A percentile compares a stretch with the other conserved stretches of the same genome.
phyloP scores from a whole-genome alignment of 2,888 invertebrate genomes.

The Catonia carolina region DNA sequence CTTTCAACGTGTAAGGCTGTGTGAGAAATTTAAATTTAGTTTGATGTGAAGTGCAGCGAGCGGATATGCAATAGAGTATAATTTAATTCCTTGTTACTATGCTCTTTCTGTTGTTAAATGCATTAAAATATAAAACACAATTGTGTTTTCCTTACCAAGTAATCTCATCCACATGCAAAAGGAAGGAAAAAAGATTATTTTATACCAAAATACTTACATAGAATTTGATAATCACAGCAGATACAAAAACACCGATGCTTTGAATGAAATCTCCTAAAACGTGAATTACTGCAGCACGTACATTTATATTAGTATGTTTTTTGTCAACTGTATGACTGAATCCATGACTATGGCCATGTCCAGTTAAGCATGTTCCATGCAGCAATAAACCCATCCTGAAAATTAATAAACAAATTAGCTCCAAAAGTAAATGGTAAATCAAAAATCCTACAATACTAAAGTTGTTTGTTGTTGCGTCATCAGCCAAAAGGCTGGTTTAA shows the following conservation, averaged over 20 bases:
- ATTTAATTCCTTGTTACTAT: too few relatives aligned
- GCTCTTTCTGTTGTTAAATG: too few relatives aligned
- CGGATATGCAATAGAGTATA: too few relatives aligned
- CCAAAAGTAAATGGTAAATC: conserved; percentile 2
- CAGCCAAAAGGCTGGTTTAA: too few relatives aligned
- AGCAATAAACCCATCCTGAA: conserved; percentile 70
- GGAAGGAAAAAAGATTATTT: too few relatives aligned
- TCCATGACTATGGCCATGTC: conserved; percentile 45
- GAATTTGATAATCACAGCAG: conserved; percentile 75
- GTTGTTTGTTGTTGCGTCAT: too few relatives aligned
- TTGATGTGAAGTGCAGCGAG: too few relatives aligned
- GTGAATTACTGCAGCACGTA: conserved; percentile 82
- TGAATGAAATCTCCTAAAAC: conserved; percentile 85
- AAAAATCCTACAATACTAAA: conserved; percentile 22
- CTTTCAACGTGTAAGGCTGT: too few relatives aligned
- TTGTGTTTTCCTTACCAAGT: too few relatives aligned
- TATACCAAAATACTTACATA: conserved; percentile 60
- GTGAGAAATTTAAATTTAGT: too few relatives aligned
- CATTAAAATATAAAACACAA: too few relatives aligned
- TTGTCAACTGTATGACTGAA: conserved; percentile 26
- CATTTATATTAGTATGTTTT: conserved; percentile 56
- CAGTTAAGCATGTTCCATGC: conserved; percentile 56
- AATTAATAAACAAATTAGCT: conserved; percentile 27
- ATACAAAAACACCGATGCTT: conserved; percentile 78
- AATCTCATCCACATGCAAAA: too few relatives aligned